A percentile compares a stretch with the other conserved stretches of the same genome.
Conservation (phyloP, 2,888 invertebrate genomes). For the Stenolophus ochropezus region DNA sequence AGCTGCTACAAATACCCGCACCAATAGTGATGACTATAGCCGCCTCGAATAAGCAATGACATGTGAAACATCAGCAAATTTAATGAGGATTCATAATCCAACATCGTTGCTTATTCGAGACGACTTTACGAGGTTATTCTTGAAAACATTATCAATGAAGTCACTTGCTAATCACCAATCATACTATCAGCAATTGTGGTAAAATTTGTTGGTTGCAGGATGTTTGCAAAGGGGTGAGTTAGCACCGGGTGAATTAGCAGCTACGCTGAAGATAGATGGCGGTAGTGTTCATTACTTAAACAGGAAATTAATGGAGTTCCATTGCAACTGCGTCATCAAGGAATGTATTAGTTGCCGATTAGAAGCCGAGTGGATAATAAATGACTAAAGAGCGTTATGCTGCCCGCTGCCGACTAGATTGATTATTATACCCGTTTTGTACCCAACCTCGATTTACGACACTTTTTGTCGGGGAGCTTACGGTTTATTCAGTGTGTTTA, state of each 20-base stretch:
- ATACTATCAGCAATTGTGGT: too few species aligned
- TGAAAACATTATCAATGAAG: too few species aligned
- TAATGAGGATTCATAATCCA: too few species aligned
- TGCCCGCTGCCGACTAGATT: neutral
- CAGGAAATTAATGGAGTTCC: constrained; percentile 54
- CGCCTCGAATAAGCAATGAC: too few species aligned
- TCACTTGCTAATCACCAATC: too few species aligned
- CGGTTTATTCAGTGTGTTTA: neutral
- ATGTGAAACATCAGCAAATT: too few species aligned
- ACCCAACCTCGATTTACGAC: neutral
- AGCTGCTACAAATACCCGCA: too few species aligned
- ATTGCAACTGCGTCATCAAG: constrained; percentile 4
- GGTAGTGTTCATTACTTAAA: constrained; percentile 54
- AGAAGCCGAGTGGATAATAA: constrained; percentile 22
- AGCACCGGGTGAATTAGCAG: neutral
- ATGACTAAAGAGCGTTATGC: constrained; percentile 2
- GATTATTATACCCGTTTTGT: constrained; percentile 35
- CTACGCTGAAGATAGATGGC: constrained; percentile 47
- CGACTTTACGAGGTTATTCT: too few species aligned
- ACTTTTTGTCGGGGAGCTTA: neutral
- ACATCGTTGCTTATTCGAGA: too few species aligned
- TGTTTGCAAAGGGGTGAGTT: neutral
- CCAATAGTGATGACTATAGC: too few species aligned
- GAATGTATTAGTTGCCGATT: constrained; percentile 44
- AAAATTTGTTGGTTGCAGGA: too few species aligned